These are phyloP conservation scores for Drosophila ogumai DNA, from an alignment of 1,140 invertebrate genomes.

Conservation along the genomic window DNA sequence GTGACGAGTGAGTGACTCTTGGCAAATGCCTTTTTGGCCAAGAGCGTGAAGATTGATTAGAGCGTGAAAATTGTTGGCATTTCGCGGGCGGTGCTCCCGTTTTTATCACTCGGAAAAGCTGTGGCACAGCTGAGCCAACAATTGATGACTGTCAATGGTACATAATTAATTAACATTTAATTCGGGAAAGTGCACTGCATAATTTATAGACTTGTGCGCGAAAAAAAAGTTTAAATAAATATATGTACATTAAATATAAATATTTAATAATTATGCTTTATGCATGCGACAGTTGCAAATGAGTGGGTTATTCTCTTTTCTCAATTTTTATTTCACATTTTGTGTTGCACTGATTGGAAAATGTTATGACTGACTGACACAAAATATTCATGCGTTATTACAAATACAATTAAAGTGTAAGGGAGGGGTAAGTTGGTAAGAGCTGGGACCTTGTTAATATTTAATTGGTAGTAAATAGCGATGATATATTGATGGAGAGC, in stretches of 20 bases:
- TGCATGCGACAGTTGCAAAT: conserved; percentile 50
- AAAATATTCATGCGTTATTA: conserved; percentile 55
- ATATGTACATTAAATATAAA: conserved; percentile 42
- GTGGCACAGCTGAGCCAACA: conserved; percentile 30
- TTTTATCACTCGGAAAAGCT: conserved; percentile 20
- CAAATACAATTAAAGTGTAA: background rate
- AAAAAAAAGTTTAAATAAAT: conserved; percentile 14
- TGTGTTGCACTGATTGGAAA: conserved; percentile 26
- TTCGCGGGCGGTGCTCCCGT: conserved; percentile 23
- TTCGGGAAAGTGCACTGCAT: conserved; percentile 51
- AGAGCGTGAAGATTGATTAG: conserved; percentile 68
- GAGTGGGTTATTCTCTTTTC: conserved; percentile 20
- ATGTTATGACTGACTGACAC: background rate
- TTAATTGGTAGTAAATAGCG: background rate
- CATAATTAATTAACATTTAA: conserved; percentile 62
- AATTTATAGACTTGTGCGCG: conserved; percentile 42
- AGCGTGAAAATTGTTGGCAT: conserved; percentile 78
- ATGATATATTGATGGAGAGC: background rate
- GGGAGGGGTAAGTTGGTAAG: background rate
- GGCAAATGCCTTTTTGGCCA: conserved; percentile 66
- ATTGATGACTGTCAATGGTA: conserved; percentile 55
- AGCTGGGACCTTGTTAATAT: conserved; percentile 1
- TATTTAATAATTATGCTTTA: conserved; percentile 66
- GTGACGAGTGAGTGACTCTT: conserved; percentile 83
- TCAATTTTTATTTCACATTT: conserved; percentile 29